Evolutionary conservation across 2,888 invertebrate genomes (phyloP), one percentile per base, ranked within the genome.

Genomic region (Papilio gigon): DNA sequence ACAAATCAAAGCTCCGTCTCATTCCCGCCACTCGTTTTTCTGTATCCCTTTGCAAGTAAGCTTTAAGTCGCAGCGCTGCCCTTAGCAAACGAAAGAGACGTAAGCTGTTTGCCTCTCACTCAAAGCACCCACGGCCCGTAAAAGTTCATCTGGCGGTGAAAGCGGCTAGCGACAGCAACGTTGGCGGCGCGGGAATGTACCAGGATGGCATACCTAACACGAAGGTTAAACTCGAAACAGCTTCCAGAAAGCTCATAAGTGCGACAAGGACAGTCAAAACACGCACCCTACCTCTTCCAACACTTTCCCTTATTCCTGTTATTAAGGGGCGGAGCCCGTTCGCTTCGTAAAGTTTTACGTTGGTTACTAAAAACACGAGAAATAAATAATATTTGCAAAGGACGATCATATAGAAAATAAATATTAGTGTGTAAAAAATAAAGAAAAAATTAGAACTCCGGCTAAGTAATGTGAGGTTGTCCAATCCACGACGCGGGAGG

Each of bases 161-260:
- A 92, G 92, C 91, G 90, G 91, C 90, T 91, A 92, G 91, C 90
- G 92, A 92, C 92, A 92, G 83, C 83, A 88, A 81, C 83, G 88
- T 82, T 83, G 78, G 79, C 77, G 81, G 80, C 91, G 92, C 91
- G 91, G 89, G 90, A 92, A 90, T 84, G 74, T 90, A 92, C 90
- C 85, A 92, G 87, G 90, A 77, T 70, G 71, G 30, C 86, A 80
- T 72, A 68, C 20, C 53, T 17, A 27, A 61, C 42, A 56, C 73
- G 78, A 80, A 85, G 84, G 69, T 80, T 59, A 62, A 69, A 56
- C 71, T 73, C 71, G 70, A 73, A 75, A 80, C 78, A 90, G 89
- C 89, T 89, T 83, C 79, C 72, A 67, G 70, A 85, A 90, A 91
- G 89, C 88, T 87, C 77, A 37, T 73, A 64, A 33, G 89, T 78